Base-by-base conservation (phyloP, 2,113 vertebrate genomes). In the Azemiops feae region DNA sequence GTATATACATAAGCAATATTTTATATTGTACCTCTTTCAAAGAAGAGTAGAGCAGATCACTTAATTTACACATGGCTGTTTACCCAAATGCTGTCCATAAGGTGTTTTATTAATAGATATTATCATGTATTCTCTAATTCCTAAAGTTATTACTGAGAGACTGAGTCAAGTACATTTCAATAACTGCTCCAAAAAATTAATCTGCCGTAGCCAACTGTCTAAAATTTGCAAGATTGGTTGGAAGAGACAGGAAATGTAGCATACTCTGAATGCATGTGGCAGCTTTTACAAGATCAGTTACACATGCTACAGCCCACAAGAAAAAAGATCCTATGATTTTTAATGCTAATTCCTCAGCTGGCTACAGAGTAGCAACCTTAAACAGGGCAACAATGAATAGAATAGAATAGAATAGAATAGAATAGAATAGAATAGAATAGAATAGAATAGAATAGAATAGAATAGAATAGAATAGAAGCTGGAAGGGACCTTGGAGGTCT, bases 331-430 rank as follows among this genome's bases (percentile, higher is more conserved):
- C 47, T 25, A 27, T 60, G 9, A 4, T 89, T 52, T 50, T 50
- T 50, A 34, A 43, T 39, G n/a, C 8, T 92, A 85, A 58, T 93
- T 52, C 69, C 69, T n/a, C 27, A 93, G 69, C 88, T 89, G 88
- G 22, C 88, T 89, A 60, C 89, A 22, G 89, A 74, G 54, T 89
- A 89, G 74, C 88, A 93, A 93, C 30, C 69, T 54, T 85, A 86
- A 90, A 50, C 57, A 89, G 30, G 30, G 4, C 4, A 85, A 69
- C 16, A 27, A 5, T 50, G 20, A 45, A 92, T 85, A 47, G 47
- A 47, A 45, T 4, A 45, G 45, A 47, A 47, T 6, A 47, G 45
- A 47, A 47, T 6, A 47, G 45, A 47, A 47, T 1, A 7, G 45
- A 47, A 47, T 1, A 7, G 45, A 47, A 47, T 1, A 47, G 47